Base-by-base conservation (phyloP, 2,888 invertebrate genomes). In the Psylliodes chrysocephalus region DNA sequence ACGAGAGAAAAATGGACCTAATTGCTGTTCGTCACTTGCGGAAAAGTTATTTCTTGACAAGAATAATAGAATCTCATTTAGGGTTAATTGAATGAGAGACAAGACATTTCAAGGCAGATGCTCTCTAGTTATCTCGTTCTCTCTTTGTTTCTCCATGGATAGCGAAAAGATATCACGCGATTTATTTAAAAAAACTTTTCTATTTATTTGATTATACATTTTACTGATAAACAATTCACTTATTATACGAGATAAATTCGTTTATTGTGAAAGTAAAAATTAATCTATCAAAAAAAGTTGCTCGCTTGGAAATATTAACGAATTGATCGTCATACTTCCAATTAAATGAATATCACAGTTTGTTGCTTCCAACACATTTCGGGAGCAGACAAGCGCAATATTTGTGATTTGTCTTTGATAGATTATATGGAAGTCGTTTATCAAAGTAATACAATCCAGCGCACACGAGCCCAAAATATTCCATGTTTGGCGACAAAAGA, bases 391-490 rank as follows among this genome's bases (percentile, higher is more conserved):
- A 73, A 71, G 72, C 73, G 72, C 68, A 68, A 64, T 71, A 74
- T 72, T 73, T 79, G 81, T 82, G 81, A 82, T 82, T 82, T 82
- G 82, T 82, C 82, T 81, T 82, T 82, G 81, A 82, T 82, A 80
- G 79, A 82, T 82, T 79, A 78, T 79, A 70, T n/a, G n/a, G 75
- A 75, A 74, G 76, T 77, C 76, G 81, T 81, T 79, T 78, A 81
- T 81, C 81, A 81, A 77, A 73, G 74, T 76, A 46, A 22, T 46
- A 19, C 46, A 73, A 74, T 77, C 74, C 76, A 74, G 71, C 73
- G 73, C 73, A 75, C 76, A 74, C 71, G 75, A 70, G 73, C n/a
- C n/a, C n/a, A n/a, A n/a, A n/a, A n/a, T n/a, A n/a, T n/a, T n/a
- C n/a, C n/a, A n/a, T n/a, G n/a, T n/a, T n/a, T n/a, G n/a, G n/a